Percentiles rank a stretch among this genome's conserved stretches.
These are phyloP conservation scores for Aricia agestis DNA, from an alignment of 1,140 invertebrate species.

Conservation along the genomic window DNA sequence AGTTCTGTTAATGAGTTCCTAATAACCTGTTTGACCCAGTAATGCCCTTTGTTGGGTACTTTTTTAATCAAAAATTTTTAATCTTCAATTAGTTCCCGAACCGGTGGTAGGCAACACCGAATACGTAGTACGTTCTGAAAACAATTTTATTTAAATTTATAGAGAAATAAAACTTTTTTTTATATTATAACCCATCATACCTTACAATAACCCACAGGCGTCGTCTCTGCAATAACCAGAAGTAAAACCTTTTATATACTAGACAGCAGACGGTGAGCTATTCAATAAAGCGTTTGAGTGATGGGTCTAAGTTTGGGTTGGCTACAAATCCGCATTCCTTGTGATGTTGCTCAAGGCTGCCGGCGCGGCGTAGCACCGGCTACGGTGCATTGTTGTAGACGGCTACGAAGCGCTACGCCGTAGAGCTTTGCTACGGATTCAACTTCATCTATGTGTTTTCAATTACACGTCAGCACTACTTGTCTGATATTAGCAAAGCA, in stretches of 20 bases:
- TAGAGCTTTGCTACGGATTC: conserved; percentile 19
- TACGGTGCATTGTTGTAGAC: conserved; percentile 42
- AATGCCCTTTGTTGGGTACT: not conserved
- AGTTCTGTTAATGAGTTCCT: not conserved
- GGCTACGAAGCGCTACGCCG: conserved; percentile 27
- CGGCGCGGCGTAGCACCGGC: conserved; percentile 36
- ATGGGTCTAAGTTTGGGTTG: conserved; percentile 34
- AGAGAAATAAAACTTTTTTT: too few species aligned
- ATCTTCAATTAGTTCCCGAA: too few species aligned
- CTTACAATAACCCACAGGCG: too few species aligned
- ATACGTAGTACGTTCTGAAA: too few species aligned
- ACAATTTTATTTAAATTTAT: too few species aligned
- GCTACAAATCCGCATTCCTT: conserved; percentile 36
- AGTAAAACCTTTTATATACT: not conserved
- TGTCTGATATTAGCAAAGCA: not conserved
- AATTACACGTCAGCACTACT: conserved; percentile 19
- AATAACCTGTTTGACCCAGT: not conserved
- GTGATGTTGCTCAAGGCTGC: conserved; percentile 44
- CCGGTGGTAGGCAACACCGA: too few species aligned
- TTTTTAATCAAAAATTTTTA: not conserved
- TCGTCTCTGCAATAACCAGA: too few species aligned
- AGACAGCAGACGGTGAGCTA: not conserved
- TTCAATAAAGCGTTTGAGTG: conserved; percentile 30
- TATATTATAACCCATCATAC: too few species aligned
- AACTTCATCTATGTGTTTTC: conserved; percentile 24